phyloP scores from a whole-genome alignment of 1,140 invertebrate species.

The Epicauta chinensis region DNA sequence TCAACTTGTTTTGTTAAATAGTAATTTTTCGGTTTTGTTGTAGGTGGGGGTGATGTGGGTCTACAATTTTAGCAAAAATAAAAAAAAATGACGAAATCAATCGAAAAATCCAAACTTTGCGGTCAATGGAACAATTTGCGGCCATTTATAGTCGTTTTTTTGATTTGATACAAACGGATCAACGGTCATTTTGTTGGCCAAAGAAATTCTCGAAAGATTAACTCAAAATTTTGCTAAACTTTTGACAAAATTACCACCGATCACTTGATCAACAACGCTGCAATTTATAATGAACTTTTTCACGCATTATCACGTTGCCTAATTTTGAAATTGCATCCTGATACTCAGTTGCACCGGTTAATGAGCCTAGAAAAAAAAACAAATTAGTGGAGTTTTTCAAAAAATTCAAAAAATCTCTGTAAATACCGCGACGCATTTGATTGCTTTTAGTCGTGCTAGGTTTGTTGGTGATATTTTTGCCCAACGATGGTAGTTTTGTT shows the following conservation, averaged over 20 bases:
- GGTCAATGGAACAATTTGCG: conserved; percentile 48
- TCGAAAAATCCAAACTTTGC: conserved; percentile 41
- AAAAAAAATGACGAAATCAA: conserved; percentile 12
- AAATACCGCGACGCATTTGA: too few species aligned
- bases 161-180: conserved; percentile 44
- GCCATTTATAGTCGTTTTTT: conserved; percentile 50
- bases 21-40: conserved; percentile 38
- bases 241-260: not conserved
- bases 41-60: conserved; percentile 47
- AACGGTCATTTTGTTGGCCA: conserved; percentile 12
- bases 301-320: conserved; percentile 50
- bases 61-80: conserved; percentile 30
- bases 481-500: too few species aligned
- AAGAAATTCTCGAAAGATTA: conserved; percentile 3
- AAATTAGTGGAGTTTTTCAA: conserved; percentile 6
- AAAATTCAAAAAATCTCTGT: conserved; percentile 11
- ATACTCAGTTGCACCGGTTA: conserved; percentile 48
- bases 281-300: conserved; percentile 47
- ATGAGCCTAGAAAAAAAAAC: conserved; percentile 22
- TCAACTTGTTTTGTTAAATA: conserved; percentile 43
- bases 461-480: too few species aligned
- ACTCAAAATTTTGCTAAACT: conserved; percentile 5
- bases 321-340: conserved; percentile 51
- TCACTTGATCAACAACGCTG: not conserved
- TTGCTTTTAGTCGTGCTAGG: too few species aligned